Conservation (phyloP, 2,888 invertebrate species). For the Endomychus coccineus region DNA sequence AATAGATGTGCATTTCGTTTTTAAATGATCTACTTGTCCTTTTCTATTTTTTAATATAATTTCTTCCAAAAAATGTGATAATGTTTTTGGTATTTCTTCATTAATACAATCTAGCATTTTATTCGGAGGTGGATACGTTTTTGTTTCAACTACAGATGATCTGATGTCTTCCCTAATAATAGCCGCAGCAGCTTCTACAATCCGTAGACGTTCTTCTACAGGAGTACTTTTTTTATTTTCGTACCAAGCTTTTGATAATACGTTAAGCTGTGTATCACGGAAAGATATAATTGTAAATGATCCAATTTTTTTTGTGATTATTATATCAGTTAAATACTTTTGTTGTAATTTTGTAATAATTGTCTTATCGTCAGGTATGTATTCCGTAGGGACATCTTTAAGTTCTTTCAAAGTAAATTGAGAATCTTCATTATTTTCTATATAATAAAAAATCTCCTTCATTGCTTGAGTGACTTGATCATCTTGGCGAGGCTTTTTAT, state of each 20-base stretch:
- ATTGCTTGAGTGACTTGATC: slow-evolving; percentile 37
- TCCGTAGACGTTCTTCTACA: slow-evolving; percentile 27
- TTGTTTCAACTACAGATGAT: slow-evolving; percentile 31
- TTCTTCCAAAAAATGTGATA: slow-evolving; percentile 16
- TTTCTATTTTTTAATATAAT: slow-evolving; percentile 25
- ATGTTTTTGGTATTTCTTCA: slow-evolving; percentile 24
- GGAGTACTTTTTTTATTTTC: slow-evolving; percentile 6
- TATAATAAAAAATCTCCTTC: slow-evolving; percentile 34
- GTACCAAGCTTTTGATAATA: slow-evolving; percentile 22
- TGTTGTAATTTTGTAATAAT: slow-evolving; percentile 29
- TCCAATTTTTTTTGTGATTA: slow-evolving; percentile 22
- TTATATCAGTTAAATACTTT: slow-evolving; percentile 17
- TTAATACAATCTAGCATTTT: slow-evolving; percentile 26
- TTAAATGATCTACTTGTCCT: slow-evolving; percentile 13
- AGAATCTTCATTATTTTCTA: slow-evolving; percentile 29
- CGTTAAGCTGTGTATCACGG: slow-evolving; percentile 29
- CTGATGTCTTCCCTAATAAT: slow-evolving; percentile 36
- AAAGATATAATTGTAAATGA: slow-evolving; percentile 33
- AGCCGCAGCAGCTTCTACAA: slow-evolving; percentile 34
- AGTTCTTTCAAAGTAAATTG: slow-evolving; percentile 37
- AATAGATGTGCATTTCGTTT: slow-evolving; percentile 22
- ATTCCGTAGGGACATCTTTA: slow-evolving; percentile 28
- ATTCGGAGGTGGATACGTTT: slow-evolving; percentile 31
- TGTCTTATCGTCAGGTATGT: slow-evolving; percentile 33
- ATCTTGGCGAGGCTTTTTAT: slow-evolving; percentile 32